phyloP scores from a whole-genome alignment of 1,140 invertebrate genomes.

The Drosophila eugracilis region DNA sequence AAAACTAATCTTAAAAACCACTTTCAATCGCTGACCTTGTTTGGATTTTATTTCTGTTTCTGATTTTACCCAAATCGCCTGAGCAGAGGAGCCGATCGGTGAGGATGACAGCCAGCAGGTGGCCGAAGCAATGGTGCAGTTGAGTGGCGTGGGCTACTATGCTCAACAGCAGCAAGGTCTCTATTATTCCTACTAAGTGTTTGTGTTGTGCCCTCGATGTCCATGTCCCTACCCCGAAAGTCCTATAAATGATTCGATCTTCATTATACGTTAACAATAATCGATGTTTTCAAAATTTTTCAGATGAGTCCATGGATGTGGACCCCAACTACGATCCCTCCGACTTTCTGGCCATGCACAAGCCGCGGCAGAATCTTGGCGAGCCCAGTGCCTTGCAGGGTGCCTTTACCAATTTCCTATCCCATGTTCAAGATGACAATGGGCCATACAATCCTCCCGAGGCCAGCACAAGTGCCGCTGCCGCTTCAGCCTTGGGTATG shows the following conservation, averaged over 20 bases:
- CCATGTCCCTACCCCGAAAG: slow-evolving; percentile 6
- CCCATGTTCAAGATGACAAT: slow-evolving; percentile 60
- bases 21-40: slow-evolving; percentile 29
- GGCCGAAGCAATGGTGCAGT: slow-evolving; percentile 93
- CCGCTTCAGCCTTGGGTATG: slow-evolving; percentile 17
- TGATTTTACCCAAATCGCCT: slow-evolving; percentile 20
- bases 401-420: slow-evolving; percentile 65
- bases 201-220: slow-evolving; percentile 27
- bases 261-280: slow-evolving; percentile 9
- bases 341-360: slow-evolving; percentile 88
- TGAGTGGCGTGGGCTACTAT: slow-evolving; percentile 91
- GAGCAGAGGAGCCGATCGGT: slow-evolving; percentile 86
- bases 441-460: slow-evolving; percentile 53
- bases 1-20: slow-evolving; percentile 29
- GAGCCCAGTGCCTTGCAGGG: slow-evolving; percentile 44
- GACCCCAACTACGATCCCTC: slow-evolving; percentile 95
- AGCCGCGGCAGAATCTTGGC: slow-evolving; percentile 47
- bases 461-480: slow-evolving; percentile 55
- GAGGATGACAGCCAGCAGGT: slow-evolving; percentile 92
- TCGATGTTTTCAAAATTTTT: slow-evolving; percentile 43
- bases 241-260: neutral
- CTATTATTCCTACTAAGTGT: slow-evolving; percentile 43
- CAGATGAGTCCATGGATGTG: slow-evolving; percentile 92
- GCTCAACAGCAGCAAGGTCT: slow-evolving; percentile 86
- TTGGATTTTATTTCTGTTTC: slow-evolving; percentile 60